phyloP scores from a whole-genome alignment of 2,797 vertebrate genomes.

The Megalops cyprinoides region DNA sequence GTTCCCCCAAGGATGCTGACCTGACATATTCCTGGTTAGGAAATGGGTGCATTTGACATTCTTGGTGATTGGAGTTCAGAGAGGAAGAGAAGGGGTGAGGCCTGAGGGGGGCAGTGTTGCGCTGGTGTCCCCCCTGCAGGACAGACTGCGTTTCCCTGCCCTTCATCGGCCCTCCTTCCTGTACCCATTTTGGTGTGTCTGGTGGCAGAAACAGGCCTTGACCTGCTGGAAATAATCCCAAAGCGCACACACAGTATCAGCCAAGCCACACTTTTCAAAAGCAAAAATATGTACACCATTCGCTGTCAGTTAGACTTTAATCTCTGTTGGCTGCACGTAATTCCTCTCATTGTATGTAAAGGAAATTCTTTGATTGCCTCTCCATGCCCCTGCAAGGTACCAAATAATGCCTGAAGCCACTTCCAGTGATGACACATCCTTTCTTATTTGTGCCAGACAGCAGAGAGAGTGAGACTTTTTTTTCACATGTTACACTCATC shows the following conservation, averaged over 20 bases:
- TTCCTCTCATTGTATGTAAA: too few species aligned
- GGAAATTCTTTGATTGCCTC: too few species aligned
- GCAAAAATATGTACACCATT: not conserved
- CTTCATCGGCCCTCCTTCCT: not conserved
- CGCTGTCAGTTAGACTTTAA: not conserved
- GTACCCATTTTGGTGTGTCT: not conserved
- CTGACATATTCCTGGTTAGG: too few species aligned
- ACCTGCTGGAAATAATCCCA: not conserved
- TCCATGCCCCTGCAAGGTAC: not conserved
- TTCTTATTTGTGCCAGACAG: not conserved
- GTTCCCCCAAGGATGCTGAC: too few species aligned
- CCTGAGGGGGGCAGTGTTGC: not conserved
- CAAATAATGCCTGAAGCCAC: not conserved
- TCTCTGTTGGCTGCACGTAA: not conserved
- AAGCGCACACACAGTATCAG: not conserved
- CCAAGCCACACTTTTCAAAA: not conserved
- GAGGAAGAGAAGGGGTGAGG: not conserved
- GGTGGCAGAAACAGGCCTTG: not conserved
- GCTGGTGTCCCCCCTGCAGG: not conserved
- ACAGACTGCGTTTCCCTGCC: not conserved
- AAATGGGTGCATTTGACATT: too few species aligned
- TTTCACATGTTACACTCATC: conserved; percentile 38
- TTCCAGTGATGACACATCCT: not conserved
- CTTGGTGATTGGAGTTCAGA: not conserved
- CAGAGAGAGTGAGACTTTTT: conserved; percentile 7